Evolutionary conservation across 1,140 invertebrate genomes (phyloP), one percentile per base, ranked within the genome.

Genomic region (Bilobella aurantiaca): DNA sequence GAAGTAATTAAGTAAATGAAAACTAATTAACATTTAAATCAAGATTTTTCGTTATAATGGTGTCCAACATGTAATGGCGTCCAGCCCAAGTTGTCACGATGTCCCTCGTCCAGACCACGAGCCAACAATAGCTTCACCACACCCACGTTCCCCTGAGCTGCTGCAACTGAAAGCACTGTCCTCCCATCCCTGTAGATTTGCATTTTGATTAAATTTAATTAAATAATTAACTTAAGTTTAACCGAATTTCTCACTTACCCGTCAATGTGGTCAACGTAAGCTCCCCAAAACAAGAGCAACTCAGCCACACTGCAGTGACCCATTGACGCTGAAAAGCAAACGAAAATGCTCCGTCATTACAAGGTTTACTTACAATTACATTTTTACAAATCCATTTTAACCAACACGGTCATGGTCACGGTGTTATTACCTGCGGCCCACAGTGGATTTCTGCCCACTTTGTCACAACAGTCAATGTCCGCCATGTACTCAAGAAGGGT

Each of bases 21-120:
- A n/a, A n/a, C n/a, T n/a, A n/a, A n/a, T n/a, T n/a, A n/a, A n/a
- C n/a, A n/a, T n/a, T n/a, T 12, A n/a, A 23, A 57, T 57, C 8
- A 8, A 34, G 25, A 53, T 53, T 53, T 16, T 12, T 23, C n/a
- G n/a, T n/a, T n/a, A n/a, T n/a, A n/a, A n/a, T n/a, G n/a, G 12
- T 59, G 25, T 59, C 28, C 16, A 5, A 30, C 28, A 76, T 96
- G 93, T 31, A 97, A 76, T 1, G 93, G 92, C 2, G 92, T 94
- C 92, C 91, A 95, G 0, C 93, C 93, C 0, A 89, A 88, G 49
- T 93, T 92, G 72, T 92, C 91, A 31, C 90, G 79, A 74, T 94
- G 91, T 66, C 91, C 89, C 74, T 94, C 91, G 75, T 94, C 94
- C 37, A 96, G 77, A 1, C 93, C 87, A 70, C 92, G 82, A 74